Conservation (phyloP, 1,140 invertebrate species). For the Drosophila sproati region DNA sequence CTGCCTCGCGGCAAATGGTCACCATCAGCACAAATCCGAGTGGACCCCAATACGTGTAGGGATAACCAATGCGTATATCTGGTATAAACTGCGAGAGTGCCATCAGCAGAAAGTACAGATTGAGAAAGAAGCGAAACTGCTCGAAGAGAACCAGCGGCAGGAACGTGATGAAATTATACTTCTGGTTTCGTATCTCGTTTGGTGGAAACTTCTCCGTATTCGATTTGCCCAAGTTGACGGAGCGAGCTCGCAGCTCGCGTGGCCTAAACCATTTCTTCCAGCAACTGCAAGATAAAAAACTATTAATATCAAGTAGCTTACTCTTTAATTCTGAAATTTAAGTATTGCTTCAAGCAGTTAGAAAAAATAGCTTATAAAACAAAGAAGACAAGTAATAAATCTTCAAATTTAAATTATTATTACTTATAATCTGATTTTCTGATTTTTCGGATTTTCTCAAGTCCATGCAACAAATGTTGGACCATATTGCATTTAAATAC, state of each 20-base stretch:
- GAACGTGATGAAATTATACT: constrained; percentile 99
- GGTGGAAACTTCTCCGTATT: constrained; percentile 93
- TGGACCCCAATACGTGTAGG: constrained; percentile 99
- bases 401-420: too few species aligned
- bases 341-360: too few species aligned
- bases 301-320: constrained; percentile 14
- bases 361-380: too few species aligned
- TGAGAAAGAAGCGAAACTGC: constrained; percentile 99
- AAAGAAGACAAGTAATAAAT: too few species aligned
- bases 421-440: too few species aligned
- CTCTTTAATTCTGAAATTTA: too few species aligned
- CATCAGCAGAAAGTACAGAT: constrained; percentile 99
- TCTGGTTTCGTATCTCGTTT: constrained; percentile 98
- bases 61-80: constrained; percentile 97
- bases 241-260: constrained; percentile 88
- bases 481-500: too few species aligned
- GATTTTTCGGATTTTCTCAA: too few species aligned
- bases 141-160: constrained; percentile 98
- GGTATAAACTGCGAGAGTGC: constrained; percentile 99
- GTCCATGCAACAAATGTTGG: too few species aligned
- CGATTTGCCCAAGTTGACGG: constrained; percentile 88
- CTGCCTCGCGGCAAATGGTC: constrained; percentile 97
- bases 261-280: constrained; percentile 89
- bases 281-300: constrained; percentile 86
- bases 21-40: constrained; percentile 98